Evolutionary conservation across 1,140 invertebrate species (phyloP), one percentile per base, ranked within the genome.

Genomic region (Solenopsis invicta): DNA sequence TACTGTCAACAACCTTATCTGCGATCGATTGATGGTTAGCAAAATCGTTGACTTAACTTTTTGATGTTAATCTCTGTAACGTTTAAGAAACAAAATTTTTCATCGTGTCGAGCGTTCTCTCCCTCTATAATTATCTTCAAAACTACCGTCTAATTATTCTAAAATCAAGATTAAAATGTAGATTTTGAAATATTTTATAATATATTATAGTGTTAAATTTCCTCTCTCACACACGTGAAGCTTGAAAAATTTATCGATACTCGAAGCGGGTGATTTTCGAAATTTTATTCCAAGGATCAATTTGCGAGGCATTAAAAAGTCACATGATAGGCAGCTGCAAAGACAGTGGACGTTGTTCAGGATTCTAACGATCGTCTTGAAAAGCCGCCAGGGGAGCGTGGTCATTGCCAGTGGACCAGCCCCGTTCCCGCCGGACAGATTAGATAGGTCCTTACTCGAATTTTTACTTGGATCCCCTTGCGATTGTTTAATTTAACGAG

Each of bases 401-500:
- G 45, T 18, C 64, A 62, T 85, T 21, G 56, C 34, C 24, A n/a
- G n/a, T n/a, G 59, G 52, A 64, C 29, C 74, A 59, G 16, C 37
- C 45, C 24, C 48, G 66, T 59, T 72, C 37, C 37, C 69, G 18
- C 10, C 21, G 18, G 48, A 16, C 45, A 67, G 92, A 93, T 93
- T 93, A 93, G 91, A 93, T 93, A 91, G 62, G 54, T 59, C 72
- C 75, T 88, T 84, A 89, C 88, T 88, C 74, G 87, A 88, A 92
- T 90, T 91, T 92, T 92, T 91, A 91, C 92, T 92, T 86, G 80
- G 91, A 92, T 92, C 88, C 86, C 37, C 21, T 45, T 85, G 29
- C 84, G 92, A 92, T 93, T 92, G 89, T 92, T 91, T 89, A 81
- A 87, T 93, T 91, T 93, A 93, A 91, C 87, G 85, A 90, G 75